These are phyloP conservation scores for Heterotis niloticus DNA, from an alignment of 2,113 vertebrate genomes.

Conservation along the genomic window DNA sequence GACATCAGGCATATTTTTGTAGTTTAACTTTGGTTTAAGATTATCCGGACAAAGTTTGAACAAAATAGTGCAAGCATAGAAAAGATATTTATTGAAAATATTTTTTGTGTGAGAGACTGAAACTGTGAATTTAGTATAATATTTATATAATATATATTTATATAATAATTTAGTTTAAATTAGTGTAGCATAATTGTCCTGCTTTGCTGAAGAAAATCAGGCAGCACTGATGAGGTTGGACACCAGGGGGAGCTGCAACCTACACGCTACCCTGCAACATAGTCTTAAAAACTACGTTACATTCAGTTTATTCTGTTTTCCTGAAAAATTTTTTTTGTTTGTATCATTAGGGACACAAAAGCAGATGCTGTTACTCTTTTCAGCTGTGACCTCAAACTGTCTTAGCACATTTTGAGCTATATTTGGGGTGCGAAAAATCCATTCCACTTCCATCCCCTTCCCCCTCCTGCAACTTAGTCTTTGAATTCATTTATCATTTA, in stretches of 20 bases:
- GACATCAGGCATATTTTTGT: too few species aligned
- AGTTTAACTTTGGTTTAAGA: too few species aligned
- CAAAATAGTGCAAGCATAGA: too few species aligned
- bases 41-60: too few species aligned
- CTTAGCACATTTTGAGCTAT: neutral
- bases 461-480: neutral
- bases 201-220: too few species aligned
- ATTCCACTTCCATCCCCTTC: neutral
- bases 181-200: too few species aligned
- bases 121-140: too few species aligned
- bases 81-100: neutral
- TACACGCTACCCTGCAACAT: neutral
- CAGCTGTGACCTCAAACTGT: neutral
- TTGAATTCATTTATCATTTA: neutral
- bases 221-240: neutral
- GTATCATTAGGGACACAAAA: neutral
- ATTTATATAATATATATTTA: too few species aligned
- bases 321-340: neutral
- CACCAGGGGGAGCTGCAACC: slow-evolving; percentile 17
- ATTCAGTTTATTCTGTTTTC: neutral
- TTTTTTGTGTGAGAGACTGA: neutral
- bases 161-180: neutral
- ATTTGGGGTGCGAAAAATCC: neutral
- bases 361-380: neutral
- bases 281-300: neutral